Evolutionary conservation across 2,797 vertebrate species (phyloP), one percentile per base, ranked within the genome.

Genomic region (Pseudomugil gertrudae): DNA sequence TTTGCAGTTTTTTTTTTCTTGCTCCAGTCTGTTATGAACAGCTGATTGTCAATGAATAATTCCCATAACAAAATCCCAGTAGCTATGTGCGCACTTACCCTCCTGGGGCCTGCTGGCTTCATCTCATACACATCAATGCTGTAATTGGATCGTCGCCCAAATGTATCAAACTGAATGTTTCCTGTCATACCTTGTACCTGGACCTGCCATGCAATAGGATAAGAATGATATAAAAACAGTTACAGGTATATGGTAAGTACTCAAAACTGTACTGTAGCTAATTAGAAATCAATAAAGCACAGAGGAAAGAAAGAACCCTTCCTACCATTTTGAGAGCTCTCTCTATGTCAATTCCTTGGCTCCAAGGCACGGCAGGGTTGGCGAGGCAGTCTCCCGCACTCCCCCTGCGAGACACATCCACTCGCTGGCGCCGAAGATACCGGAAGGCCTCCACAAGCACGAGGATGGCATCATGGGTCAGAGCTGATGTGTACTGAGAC

Each of bases 111-210:
- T 61, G 91, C 89, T 0, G 94, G 78, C 88, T 96, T 98, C 95
- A 97, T 96, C 92, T 99, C 97, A 40, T 99, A 98, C 59, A 99
- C 95, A 85, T 99, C 96, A n/a, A 99, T 96, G 14, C 96, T 97
- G 87, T 96, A 99, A 94, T 99, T 99, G 81, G 95, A 93, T 81
- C 98, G 95, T 51, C 97, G 93, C 47, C 98, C 98, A 2, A 97
- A 98, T 23, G 96, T 97, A 90, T 99, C 97, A 10, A 99, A 99
- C 84, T 99, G 97, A 87, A 99, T 96, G 85, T 99, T 99, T 86
- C 97, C 97, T 51, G 97, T 99, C 96, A 99, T 98, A 83, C 98
- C 98, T 92, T 95, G 96, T 63, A 98, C 96, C 90, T 98, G 97
- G 21, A 99, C 98, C 98, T 99, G 85, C 21, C 70, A 78, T 54